These are phyloP conservation scores for Nephrotoma flavescens DNA, from an alignment of 2,888 invertebrate species.

Conservation along the genomic window DNA sequence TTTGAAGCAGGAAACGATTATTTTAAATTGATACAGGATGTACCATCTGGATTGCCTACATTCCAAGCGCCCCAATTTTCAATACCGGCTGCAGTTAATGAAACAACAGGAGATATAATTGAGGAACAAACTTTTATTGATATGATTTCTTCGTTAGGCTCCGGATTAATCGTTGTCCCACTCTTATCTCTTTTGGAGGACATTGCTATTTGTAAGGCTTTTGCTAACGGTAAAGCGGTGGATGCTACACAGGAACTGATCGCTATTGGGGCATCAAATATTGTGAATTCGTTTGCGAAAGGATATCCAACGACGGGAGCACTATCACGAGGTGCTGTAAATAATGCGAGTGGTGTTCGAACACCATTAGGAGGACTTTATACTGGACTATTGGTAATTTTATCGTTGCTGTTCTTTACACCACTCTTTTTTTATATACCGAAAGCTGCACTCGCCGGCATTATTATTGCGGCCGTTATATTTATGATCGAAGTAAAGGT, in stretches of 20 bases:
- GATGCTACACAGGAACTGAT: conserved; percentile 87
- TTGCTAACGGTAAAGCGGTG: conserved; percentile 64
- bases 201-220: conserved; percentile 83
- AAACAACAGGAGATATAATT: conserved; percentile 32
- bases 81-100: conserved; percentile 39
- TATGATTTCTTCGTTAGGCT: conserved; percentile 67
- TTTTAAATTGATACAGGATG: conserved; percentile 53
- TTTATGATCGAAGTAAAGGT: conserved; percentile 85
- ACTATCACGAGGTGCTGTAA: conserved; percentile 73
- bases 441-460: conserved; percentile 70
- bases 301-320: conserved; percentile 73
- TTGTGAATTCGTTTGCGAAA: conserved; percentile 74
- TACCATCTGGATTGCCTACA: conserved; percentile 58
- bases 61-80: conserved; percentile 54
- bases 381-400: conserved; percentile 66
- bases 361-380: conserved; percentile 74
- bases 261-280: conserved; percentile 62
- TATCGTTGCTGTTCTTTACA: conserved; percentile 74
- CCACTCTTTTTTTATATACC: conserved; percentile 80
- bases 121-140: conserved; percentile 38
- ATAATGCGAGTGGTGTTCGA: conserved; percentile 75
- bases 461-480: conserved; percentile 83
- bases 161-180: conserved; percentile 74
- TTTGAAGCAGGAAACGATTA: conserved; percentile 38
- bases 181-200: conserved; percentile 78